Percentiles rank a stretch among this genome's conserved stretches.
Evolutionary conservation across 2,888 invertebrate genomes (phyloP).

Genomic region (Isoperla grammatica): DNA sequence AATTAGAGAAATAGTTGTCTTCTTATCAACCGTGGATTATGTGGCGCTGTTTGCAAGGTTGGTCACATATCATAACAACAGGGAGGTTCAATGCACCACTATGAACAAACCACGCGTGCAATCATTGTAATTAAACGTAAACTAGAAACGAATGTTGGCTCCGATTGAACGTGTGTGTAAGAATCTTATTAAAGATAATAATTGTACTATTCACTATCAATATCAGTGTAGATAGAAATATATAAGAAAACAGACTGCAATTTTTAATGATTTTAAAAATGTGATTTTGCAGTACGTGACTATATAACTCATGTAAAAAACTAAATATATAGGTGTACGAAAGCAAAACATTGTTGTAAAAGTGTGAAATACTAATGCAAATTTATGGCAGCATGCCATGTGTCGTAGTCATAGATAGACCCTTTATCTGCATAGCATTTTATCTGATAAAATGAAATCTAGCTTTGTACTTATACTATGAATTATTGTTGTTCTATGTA

Average conservation of each 20-base stretch:
- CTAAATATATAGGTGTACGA: constrained; percentile 13
- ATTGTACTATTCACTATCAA: constrained; percentile 12
- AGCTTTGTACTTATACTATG: constrained; percentile 26
- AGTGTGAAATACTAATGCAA: constrained; percentile 9
- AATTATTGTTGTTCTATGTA: constrained; percentile 28
- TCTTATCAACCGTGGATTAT: neutral
- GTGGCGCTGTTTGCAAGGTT: neutral
- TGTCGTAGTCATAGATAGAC: constrained; percentile 13
- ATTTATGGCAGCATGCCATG: neutral
- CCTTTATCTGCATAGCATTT: constrained; percentile 14
- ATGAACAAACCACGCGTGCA: neutral
- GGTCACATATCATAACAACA: constrained; percentile 10
- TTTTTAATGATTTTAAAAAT: constrained; percentile 15
- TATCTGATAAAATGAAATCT: constrained; percentile 15
- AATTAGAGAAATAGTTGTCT: constrained; percentile 6
- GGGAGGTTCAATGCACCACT: neutral
- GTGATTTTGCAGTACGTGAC: constrained; percentile 16
- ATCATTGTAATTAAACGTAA: neutral
- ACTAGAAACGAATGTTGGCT: neutral
- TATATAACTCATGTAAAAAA: constrained; percentile 7
- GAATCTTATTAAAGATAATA: constrained; percentile 2
- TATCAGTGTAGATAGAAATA: constrained; percentile 13
- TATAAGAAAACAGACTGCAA: constrained; percentile 19
- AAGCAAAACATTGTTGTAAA: constrained; percentile 8
- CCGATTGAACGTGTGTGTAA: constrained; percentile 1